phyloP scores from a whole-genome alignment of 2,113 vertebrate genomes.

The Toxostoma redivivum region DNA sequence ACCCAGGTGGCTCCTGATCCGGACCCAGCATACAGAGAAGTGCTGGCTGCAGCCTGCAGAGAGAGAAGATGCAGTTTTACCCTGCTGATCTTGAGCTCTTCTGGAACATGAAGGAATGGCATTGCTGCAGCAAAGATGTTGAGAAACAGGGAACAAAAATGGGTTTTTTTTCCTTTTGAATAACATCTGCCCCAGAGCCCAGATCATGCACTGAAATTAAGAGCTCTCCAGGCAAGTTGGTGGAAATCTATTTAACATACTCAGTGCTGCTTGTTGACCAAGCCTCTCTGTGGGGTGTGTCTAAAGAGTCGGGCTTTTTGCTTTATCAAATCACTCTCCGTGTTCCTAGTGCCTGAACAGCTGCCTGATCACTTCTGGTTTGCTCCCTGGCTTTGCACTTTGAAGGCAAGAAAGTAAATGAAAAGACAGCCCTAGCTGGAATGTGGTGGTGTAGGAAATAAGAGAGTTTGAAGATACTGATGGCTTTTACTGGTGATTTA shows the following conservation, averaged over 20 bases:
- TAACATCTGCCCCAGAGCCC: neutral
- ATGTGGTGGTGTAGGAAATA: neutral
- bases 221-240: neutral
- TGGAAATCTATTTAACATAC: neutral
- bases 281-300: neutral
- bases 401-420: neutral
- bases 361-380: neutral
- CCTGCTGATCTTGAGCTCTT: constrained; percentile 3
- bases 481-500: neutral
- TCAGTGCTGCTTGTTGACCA: constrained; percentile 15
- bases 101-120: neutral
- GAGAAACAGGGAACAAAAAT: neutral
- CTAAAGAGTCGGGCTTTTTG: neutral
- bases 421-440: neutral
- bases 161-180: neutral
- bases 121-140: neutral
- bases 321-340: neutral
- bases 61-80: neutral
- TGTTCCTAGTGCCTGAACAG: constrained; percentile 29
- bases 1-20: neutral
- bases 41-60: neutral
- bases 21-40: neutral
- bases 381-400: neutral
- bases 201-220: neutral
- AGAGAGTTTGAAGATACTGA: neutral